phyloP scores from a whole-genome alignment of 1,140 invertebrate species.

The Orussus abietinus region DNA sequence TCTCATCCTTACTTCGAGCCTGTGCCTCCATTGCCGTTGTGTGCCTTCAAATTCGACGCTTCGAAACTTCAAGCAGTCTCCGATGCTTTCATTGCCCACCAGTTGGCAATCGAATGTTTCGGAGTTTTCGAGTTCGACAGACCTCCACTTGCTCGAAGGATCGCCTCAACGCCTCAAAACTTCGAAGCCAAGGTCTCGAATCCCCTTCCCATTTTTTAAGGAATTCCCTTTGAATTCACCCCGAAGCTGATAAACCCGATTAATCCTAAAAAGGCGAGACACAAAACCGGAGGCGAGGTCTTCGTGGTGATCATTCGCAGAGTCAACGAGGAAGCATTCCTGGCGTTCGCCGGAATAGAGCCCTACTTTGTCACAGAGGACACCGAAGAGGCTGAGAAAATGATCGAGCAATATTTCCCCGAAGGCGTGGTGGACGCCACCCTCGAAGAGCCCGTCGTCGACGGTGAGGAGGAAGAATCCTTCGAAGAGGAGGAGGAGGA shows the following conservation, averaged over 20 bases:
- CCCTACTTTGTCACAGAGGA: conserved; percentile 34
- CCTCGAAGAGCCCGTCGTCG: conserved; percentile 1
- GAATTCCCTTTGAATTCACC: not conserved
- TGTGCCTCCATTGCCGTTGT: conserved; percentile 24
- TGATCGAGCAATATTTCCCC: conserved; percentile 35
- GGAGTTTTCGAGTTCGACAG: conserved; percentile 36
- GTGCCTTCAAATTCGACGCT: conserved; percentile 35
- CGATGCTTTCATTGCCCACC: conserved; percentile 20
- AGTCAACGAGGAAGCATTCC: conserved; percentile 33
- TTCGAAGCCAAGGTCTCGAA: not conserved
- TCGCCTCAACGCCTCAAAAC: conserved; percentile 20
- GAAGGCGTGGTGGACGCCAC: conserved; percentile 22
- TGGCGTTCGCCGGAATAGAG: conserved; percentile 37
- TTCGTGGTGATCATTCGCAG: conserved; percentile 32
- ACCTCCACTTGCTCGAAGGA: conserved; percentile 25
- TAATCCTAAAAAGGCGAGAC: conserved; percentile 22
- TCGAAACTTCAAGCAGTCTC: conserved; percentile 20
- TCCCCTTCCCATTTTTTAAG: too few species aligned
- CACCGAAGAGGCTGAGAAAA: conserved; percentile 22
- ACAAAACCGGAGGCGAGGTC: conserved; percentile 35
- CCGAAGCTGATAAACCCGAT: conserved; percentile 1
- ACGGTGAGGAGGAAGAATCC: conserved; percentile 11
- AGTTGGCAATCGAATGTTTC: conserved; percentile 28
- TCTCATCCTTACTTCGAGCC: conserved; percentile 32
- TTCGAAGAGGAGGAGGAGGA: conserved; percentile 12